Conservation (phyloP, 2,113 vertebrate species). For the Zosterops hypoxanthus region DNA sequence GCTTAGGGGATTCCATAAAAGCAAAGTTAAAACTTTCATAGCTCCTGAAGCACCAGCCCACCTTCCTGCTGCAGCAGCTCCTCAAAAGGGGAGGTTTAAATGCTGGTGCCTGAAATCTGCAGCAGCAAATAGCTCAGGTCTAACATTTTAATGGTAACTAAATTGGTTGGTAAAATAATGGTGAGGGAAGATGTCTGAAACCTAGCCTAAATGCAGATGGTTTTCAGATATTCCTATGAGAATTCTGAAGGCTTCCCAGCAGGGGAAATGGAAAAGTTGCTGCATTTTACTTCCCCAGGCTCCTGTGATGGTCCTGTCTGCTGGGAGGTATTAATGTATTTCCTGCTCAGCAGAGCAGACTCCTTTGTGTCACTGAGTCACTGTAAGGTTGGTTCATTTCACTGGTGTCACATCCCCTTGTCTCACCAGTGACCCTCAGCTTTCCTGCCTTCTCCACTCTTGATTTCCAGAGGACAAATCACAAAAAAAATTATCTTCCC, state of each 20-base stretch:
- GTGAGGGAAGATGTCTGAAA: background rate
- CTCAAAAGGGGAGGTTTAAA: background rate
- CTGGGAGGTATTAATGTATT: background rate
- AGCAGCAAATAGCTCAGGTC: background rate
- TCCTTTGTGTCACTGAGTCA: background rate
- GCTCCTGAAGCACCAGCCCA: background rate
- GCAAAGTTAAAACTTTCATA: conserved; percentile 26
- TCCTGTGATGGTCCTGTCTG: background rate
- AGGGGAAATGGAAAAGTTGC: background rate
- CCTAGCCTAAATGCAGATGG: background rate
- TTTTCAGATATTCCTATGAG: background rate
- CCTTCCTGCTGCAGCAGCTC: background rate
- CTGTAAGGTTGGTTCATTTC: background rate
- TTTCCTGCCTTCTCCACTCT: background rate
- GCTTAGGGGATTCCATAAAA: conserved; percentile 39
- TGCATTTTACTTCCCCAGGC: background rate
- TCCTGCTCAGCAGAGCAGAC: background rate
- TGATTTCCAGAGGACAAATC: background rate
- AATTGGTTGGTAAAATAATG: background rate
- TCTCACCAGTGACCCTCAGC: background rate
- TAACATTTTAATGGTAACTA: background rate
- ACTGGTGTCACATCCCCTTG: background rate
- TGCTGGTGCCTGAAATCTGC: background rate
- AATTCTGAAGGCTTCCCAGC: background rate
- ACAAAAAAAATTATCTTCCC: background rate